These are phyloP conservation scores for Argyrosomus japonicus DNA, from an alignment of 2,113 vertebrate species.

Conservation along the genomic window DNA sequence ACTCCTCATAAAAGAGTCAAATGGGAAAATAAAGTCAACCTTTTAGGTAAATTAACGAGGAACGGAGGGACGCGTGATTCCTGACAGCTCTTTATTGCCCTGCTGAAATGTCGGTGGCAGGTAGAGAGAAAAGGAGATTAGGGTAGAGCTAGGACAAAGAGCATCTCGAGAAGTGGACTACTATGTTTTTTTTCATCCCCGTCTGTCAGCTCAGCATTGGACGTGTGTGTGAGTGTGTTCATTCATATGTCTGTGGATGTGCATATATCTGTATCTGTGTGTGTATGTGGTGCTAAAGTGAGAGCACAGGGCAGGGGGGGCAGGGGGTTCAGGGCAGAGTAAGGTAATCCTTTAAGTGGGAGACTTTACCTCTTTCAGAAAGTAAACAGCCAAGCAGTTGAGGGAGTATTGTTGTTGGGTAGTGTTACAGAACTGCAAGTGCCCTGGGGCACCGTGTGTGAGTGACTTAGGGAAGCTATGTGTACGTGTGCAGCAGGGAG, in stretches of 20 bases:
- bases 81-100: conserved; percentile 38
- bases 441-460: conserved; percentile 72
- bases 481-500: conserved; percentile 48
- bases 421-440: conserved; percentile 82
- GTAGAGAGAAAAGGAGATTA: conserved; percentile 43
- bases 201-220: conserved; percentile 44
- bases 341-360: conserved; percentile 85
- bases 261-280: conserved; percentile 21
- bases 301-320: conserved; percentile 59
- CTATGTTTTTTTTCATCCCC: conserved; percentile 62
- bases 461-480: conserved; percentile 74
- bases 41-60: conserved; percentile 37
- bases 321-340: conserved; percentile 79
- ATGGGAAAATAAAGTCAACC: conserved; percentile 1
- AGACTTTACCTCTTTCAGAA: conserved; percentile 83
- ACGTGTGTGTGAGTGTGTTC: conserved; percentile 8
- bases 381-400: conserved; percentile 85
- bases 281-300: conserved; percentile 48
- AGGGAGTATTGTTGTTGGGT: conserved; percentile 85
- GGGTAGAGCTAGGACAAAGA: conserved; percentile 46
- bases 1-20: background rate
- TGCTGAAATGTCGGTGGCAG: conserved; percentile 48
- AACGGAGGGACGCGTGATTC: background rate
- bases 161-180: conserved; percentile 54
- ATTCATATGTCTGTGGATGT: conserved; percentile 23